Percentiles rank a stretch among this genome's conserved stretches.
phyloP scores from a whole-genome alignment of 2,888 invertebrate species.

The Nowickia ferox region DNA sequence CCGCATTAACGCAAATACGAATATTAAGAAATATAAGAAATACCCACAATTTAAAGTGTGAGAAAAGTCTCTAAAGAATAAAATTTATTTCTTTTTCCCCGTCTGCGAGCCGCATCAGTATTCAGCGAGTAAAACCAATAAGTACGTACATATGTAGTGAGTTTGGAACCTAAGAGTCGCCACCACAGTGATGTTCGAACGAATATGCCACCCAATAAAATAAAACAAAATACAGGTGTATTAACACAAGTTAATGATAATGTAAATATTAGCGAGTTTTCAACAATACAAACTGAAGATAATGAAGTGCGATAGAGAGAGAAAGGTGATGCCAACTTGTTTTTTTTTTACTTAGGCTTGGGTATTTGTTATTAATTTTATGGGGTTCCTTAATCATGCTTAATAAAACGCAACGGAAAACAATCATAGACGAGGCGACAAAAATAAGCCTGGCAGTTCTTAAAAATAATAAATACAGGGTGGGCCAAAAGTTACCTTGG shows the following conservation, averaged over 20 bases:
- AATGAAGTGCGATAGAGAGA: neutral
- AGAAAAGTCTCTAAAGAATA: slow-evolving; percentile 61
- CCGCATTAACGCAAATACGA: slow-evolving; percentile 51
- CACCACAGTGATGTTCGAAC: slow-evolving; percentile 3
- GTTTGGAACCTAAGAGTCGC: slow-evolving; percentile 54
- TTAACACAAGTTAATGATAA: slow-evolving; percentile 29
- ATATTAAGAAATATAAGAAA: slow-evolving; percentile 46
- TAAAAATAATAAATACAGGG: no score
- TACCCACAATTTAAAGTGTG: slow-evolving; percentile 48
- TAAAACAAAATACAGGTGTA: slow-evolving; percentile 46
- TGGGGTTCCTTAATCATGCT: no score
- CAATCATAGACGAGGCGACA: no score
- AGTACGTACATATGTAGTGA: neutral
- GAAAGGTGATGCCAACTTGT: neutral
- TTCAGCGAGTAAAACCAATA: slow-evolving; percentile 16
- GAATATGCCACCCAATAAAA: slow-evolving; percentile 43
- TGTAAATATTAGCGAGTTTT: slow-evolving; percentile 11
- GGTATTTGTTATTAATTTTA: no score
- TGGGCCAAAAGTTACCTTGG: no score
- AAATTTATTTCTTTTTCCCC: slow-evolving; percentile 19
- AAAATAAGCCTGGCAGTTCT: no score
- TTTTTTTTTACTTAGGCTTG: neutral
- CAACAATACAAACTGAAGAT: neutral
- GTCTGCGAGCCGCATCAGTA: neutral
- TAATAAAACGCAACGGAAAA: no score